Evolutionary conservation across 2,888 invertebrate species (phyloP).

Genomic region (Tillus elongatus): DNA sequence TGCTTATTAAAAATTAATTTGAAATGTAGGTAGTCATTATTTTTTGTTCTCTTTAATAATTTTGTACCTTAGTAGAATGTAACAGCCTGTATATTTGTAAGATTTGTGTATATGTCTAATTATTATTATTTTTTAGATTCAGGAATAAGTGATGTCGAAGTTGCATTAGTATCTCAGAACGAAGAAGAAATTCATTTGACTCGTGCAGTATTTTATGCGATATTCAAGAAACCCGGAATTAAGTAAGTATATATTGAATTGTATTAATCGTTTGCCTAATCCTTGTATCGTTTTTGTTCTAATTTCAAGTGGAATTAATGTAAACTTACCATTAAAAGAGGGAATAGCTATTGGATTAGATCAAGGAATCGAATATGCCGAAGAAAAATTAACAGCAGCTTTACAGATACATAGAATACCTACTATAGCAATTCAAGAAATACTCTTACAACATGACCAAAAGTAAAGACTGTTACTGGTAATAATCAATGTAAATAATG

Average conservation of each 20-base stretch:
- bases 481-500: neutral
- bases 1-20: too few relatives aligned
- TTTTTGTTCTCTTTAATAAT: too few relatives aligned
- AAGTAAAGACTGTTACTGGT: conserved; percentile 32
- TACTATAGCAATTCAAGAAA: conserved; percentile 66
- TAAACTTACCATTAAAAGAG: conserved; percentile 55
- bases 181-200: conserved; percentile 67
- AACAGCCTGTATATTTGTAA: too few relatives aligned
- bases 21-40: too few relatives aligned
- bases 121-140: conserved; percentile 64
- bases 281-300: too few relatives aligned
- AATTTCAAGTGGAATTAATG: conserved; percentile 50
- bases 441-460: conserved; percentile 58
- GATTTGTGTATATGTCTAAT: too few relatives aligned
- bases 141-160: conserved; percentile 67
- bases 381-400: conserved; percentile 57
- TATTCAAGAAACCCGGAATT: conserved; percentile 73
- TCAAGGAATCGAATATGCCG: conserved; percentile 63
- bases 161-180: conserved; percentile 68
- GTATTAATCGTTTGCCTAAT: too few relatives aligned
- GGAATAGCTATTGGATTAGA: conserved; percentile 72
- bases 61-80: too few relatives aligned
- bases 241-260: conserved; percentile 51
- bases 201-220: conserved; percentile 68
- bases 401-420: conserved; percentile 55